Conservation (phyloP, 2,888 invertebrate genomes). For the Drosophila cognata region DNA sequence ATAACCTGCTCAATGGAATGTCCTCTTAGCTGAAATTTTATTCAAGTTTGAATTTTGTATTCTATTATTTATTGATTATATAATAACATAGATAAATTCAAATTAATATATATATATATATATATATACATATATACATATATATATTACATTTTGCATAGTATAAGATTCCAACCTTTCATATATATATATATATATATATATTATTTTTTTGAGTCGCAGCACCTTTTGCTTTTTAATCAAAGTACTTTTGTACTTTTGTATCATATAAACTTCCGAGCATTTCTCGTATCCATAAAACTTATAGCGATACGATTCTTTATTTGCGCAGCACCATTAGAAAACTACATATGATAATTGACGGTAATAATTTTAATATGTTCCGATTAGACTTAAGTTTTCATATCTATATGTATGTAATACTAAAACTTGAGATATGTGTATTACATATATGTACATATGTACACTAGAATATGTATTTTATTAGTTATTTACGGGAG, state of each 20-base stretch:
- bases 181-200: conserved; percentile 5
- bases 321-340: conserved; percentile 19
- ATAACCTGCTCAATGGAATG: conserved; percentile 75
- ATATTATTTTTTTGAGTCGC: conserved; percentile 11
- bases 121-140: not conserved
- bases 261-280: conserved; percentile 34
- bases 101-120: conserved; percentile 13
- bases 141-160: conserved; percentile 32
- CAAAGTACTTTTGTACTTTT: conserved; percentile 25
- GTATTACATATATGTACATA: conserved; percentile 18
- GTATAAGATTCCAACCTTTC: conserved; percentile 25
- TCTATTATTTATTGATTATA: conserved; percentile 38
- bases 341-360: not conserved
- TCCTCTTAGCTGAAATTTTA: conserved; percentile 69
- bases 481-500: conserved; percentile 44
- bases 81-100: conserved; percentile 37
- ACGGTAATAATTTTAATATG: conserved; percentile 3
- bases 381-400: conserved; percentile 32
- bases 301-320: conserved; percentile 6
- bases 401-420: conserved; percentile 21
- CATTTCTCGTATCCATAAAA: conserved; percentile 1
- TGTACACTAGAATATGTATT: conserved; percentile 8
- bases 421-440: not conserved
- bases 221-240: conserved; percentile 43
- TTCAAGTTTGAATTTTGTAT: conserved; percentile 46